Conservation (phyloP, 2,113 vertebrate genomes). For the Alosa alosa region DNA sequence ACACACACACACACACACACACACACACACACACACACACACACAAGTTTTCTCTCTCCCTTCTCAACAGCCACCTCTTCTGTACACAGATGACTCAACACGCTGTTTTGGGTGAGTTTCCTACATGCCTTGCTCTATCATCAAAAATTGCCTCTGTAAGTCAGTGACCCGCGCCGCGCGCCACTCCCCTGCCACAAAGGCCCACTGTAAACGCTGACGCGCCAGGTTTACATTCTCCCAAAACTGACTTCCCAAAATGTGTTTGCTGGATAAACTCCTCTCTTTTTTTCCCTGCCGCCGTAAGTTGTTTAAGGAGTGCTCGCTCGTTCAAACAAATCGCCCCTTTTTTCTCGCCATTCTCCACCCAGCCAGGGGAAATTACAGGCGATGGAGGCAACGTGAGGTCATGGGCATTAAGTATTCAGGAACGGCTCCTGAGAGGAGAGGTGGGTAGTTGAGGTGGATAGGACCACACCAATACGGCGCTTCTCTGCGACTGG, state of each 20-base stretch:
- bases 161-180: slow-evolving; percentile 18
- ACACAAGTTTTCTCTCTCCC: neutral
- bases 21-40: neutral
- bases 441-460: neutral
- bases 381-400: slow-evolving; percentile 31
- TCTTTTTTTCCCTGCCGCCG: neutral
- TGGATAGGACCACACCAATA: neutral
- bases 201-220: slow-evolving; percentile 33
- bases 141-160: slow-evolving; percentile 34
- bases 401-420: slow-evolving; percentile 36
- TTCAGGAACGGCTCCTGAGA: neutral
- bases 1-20: neutral
- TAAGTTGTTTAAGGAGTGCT: slow-evolving; percentile 38
- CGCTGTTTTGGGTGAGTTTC: slow-evolving; percentile 8
- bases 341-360: slow-evolving; percentile 20
- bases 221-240: neutral
- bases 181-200: slow-evolving; percentile 26
- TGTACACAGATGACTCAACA: slow-evolving; percentile 1
- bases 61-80: neutral
- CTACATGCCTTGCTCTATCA: slow-evolving; percentile 27
- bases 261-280: slow-evolving; percentile 22
- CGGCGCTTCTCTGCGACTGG: neutral
- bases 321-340: slow-evolving; percentile 38
- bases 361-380: slow-evolving; percentile 41
- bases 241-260: neutral